Percentiles rank a stretch among this genome's conserved stretches.
phyloP scores from a whole-genome alignment of 2,888 invertebrate genomes.

The Synanthedon tipuliformis region DNA sequence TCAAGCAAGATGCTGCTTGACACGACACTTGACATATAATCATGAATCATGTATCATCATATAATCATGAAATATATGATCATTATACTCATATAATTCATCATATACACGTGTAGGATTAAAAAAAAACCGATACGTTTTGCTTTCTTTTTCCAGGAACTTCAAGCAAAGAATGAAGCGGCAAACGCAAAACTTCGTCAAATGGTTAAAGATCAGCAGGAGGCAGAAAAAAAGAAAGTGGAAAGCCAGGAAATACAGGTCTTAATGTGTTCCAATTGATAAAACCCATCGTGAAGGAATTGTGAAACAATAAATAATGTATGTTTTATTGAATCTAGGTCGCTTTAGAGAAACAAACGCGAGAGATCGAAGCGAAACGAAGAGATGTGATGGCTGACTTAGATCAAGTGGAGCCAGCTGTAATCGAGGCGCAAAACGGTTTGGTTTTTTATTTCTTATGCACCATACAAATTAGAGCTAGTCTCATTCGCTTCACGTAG shows the following conservation, averaged over 20 bases:
- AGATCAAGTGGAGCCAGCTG: constrained; percentile 98
- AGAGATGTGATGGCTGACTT: constrained; percentile 96
- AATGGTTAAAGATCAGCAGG: constrained; percentile 99
- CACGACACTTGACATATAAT: too few species aligned
- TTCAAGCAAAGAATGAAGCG: constrained; percentile 97
- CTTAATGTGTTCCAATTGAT: background rate
- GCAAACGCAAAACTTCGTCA: constrained; percentile 99
- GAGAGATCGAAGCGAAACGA: constrained; percentile 93
- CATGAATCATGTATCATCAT: too few species aligned
- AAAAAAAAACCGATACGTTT: background rate
- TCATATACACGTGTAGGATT: background rate
- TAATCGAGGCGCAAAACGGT: constrained; percentile 98
- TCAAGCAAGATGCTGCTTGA: constrained; percentile 71
- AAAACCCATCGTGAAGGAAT: too few species aligned
- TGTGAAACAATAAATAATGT: background rate
- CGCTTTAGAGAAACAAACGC: constrained; percentile 87
- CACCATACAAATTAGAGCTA: background rate
- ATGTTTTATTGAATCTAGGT: constrained; percentile 32
- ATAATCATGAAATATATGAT: too few species aligned
- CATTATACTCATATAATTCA: too few species aligned
- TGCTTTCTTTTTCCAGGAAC: constrained; percentile 61
- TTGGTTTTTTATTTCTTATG: constrained; percentile 32
- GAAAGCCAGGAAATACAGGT: constrained; percentile 96
- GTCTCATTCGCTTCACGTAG: background rate
- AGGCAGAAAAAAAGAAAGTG: constrained; percentile 98